Evolutionary conservation across 2,797 vertebrate species (phyloP).

Genomic region (Sebastes hubbsi): DNA sequence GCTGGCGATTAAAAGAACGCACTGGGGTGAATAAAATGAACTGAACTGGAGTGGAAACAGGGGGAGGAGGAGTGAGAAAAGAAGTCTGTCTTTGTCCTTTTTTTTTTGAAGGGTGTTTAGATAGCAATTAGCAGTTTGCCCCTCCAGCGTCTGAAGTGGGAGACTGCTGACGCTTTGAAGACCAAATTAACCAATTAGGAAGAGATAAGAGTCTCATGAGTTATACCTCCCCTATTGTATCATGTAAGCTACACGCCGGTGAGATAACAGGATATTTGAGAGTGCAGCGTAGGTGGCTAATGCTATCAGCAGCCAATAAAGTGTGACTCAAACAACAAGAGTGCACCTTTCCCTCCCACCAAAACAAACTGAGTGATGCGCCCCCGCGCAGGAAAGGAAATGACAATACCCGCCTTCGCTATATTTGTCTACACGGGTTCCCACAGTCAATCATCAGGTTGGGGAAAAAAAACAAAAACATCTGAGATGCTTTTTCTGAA

Average conservation of each 20-base stretch:
- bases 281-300: not conserved
- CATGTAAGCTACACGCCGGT: constrained; percentile 1
- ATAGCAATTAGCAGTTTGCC: constrained; percentile 85
- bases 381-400: constrained; percentile 17
- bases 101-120: constrained; percentile 81
- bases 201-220: constrained; percentile 40
- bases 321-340: not conserved
- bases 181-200: constrained; percentile 48
- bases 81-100: constrained; percentile 61
- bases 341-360: not conserved
- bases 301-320: constrained; percentile 4
- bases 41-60: constrained; percentile 44
- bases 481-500: constrained; percentile 45
- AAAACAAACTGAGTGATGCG: constrained; percentile 30
- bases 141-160: constrained; percentile 55
- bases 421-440: constrained; percentile 46
- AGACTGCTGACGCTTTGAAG: constrained; percentile 55
- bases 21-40: constrained; percentile 54
- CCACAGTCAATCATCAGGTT: constrained; percentile 54
- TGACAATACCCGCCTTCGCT: constrained; percentile 13
- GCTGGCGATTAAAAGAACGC: constrained; percentile 85
- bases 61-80: constrained; percentile 9
- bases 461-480: not conserved
- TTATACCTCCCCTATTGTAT: constrained; percentile 22
- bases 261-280: constrained; percentile 3